phyloP scores from a whole-genome alignment of 2,113 vertebrate genomes.

The Clarias gariepinus region DNA sequence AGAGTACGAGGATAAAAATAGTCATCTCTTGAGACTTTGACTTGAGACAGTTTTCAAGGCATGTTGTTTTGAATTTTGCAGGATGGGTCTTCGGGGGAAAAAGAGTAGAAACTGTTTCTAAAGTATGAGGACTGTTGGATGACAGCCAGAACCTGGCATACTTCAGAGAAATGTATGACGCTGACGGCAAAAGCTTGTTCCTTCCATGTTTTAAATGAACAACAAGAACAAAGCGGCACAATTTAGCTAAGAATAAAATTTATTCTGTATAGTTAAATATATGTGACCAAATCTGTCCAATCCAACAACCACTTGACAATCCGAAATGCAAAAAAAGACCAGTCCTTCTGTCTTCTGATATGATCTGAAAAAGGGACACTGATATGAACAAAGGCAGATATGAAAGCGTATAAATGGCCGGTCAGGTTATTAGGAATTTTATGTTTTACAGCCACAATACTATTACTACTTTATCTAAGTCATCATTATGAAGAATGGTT shows the following conservation, averaged over 20 bases:
- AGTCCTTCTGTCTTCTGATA: background rate
- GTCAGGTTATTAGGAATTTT: too few relatives aligned
- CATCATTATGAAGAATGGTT: too few relatives aligned
- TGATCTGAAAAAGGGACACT: background rate
- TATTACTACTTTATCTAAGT: too few relatives aligned
- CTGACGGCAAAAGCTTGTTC: background rate
- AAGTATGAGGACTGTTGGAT: background rate
- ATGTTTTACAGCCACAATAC: too few relatives aligned
- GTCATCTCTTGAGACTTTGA: slow-evolving; percentile 22
- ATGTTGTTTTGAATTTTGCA: slow-evolving; percentile 36
- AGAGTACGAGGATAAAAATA: slow-evolving; percentile 37
- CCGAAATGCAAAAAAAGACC: background rate
- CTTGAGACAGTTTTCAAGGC: background rate
- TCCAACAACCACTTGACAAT: background rate
- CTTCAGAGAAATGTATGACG: background rate
- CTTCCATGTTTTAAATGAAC: background rate
- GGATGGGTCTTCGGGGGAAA: background rate
- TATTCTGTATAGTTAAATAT: background rate
- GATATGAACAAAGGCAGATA: background rate
- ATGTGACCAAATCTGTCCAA: background rate
- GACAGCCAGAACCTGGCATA: background rate
- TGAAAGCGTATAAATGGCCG: too few relatives aligned
- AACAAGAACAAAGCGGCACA: background rate
- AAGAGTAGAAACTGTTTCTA: background rate
- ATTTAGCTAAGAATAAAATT: background rate